Evolutionary conservation across 2,888 invertebrate species (phyloP).

Genomic region (Ennomos quercinarius): DNA sequence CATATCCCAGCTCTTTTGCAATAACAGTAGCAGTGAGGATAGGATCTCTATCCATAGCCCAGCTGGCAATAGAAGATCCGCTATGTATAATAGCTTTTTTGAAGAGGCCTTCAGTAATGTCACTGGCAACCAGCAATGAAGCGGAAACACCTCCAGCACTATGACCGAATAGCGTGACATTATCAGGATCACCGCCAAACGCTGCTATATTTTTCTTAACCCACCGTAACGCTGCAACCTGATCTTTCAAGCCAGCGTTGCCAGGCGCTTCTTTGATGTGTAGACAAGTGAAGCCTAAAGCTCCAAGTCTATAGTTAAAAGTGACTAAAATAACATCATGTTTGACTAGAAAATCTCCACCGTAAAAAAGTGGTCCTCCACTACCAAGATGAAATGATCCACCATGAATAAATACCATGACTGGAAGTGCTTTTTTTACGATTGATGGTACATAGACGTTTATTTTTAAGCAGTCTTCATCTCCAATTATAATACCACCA

Average conservation of each 20-base stretch:
- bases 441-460: constrained; percentile 70
- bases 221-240: constrained; percentile 76
- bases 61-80: constrained; percentile 68
- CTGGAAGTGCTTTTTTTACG: constrained; percentile 57
- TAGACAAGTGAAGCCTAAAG: constrained; percentile 72
- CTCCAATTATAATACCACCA: constrained; percentile 52
- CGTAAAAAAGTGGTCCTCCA: constrained; percentile 70
- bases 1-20: constrained; percentile 54
- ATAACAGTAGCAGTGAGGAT: constrained; percentile 22
- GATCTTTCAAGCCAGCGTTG: constrained; percentile 76
- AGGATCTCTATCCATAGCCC: constrained; percentile 72
- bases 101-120: constrained; percentile 65
- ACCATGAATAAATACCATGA: constrained; percentile 77
- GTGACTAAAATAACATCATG: constrained; percentile 73
- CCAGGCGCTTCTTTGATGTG: constrained; percentile 76
- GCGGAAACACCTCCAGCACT: constrained; percentile 73
- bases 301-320: constrained; percentile 75
- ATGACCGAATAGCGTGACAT: constrained; percentile 76
- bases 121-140: constrained; percentile 64
- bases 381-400: constrained; percentile 74
- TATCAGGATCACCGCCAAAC: constrained; percentile 76
- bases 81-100: constrained; percentile 73
- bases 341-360: constrained; percentile 69
- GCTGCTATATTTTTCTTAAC: constrained; percentile 73
- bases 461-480: constrained; percentile 73